phyloP scores from a whole-genome alignment of 2,888 invertebrate species.

The Aleiodes alternator region DNA sequence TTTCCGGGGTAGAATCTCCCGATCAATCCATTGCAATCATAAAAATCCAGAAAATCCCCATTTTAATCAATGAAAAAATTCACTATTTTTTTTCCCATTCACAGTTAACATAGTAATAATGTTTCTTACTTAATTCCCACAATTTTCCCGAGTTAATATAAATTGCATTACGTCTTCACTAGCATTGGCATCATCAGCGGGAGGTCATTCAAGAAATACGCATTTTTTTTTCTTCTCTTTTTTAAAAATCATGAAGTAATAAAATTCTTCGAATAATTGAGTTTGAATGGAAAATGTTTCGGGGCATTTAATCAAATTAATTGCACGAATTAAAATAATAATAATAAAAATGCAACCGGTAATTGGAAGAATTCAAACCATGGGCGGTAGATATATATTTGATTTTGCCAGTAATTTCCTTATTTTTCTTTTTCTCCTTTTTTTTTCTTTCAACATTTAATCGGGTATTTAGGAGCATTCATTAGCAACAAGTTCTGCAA shows the following conservation, averaged over 20 bases:
- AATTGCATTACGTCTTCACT: neutral
- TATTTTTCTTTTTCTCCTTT: too few relatives aligned
- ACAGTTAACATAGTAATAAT: conserved; percentile 42
- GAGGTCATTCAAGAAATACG: conserved; percentile 17
- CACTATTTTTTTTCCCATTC: neutral
- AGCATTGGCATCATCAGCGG: conserved; percentile 15
- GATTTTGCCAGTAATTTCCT: too few relatives aligned
- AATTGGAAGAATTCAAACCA: conserved; percentile 40
- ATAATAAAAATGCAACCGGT: neutral
- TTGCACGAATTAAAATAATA: neutral
- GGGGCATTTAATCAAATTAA: conserved; percentile 5
- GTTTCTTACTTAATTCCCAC: conserved; percentile 24
- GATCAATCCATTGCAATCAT: too few relatives aligned
- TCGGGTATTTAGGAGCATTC: conserved; percentile 51
- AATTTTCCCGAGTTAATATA: conserved; percentile 1
- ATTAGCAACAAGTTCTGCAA: conserved; percentile 63
- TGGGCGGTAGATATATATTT: neutral
- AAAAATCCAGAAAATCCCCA: too few relatives aligned
- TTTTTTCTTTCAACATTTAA: conserved; percentile 5
- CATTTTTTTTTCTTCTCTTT: too few relatives aligned
- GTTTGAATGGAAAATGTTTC: neutral
- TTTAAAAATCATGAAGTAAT: neutral
- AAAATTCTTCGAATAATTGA: neutral
- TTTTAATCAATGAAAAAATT: neutral
- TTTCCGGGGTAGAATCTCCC: too few relatives aligned